Base-by-base conservation (phyloP, 92 coral and sea anemone genomes). In the Palythoa grandiflora region DNA sequence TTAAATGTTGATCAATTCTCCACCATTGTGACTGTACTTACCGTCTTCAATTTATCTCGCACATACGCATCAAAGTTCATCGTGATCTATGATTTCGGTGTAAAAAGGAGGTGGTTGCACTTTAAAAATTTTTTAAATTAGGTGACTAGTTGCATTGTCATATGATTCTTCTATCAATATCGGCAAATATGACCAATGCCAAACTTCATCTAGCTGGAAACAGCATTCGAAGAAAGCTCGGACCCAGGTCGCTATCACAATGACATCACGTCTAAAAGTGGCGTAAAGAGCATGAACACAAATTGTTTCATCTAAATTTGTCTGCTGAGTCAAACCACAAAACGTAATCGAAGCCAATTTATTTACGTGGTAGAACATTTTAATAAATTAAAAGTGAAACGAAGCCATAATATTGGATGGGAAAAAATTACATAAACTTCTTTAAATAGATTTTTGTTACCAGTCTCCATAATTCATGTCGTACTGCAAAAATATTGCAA, bases 31-130 rank as follows among this genome's bases (percentile, higher is more conserved):
- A 17, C 17, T 5, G 3, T 2, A 50, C 94, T 74, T 65, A 91
- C 94, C 94, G 63, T 76, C 73, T 90, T 86, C 9, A 91, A 75
- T 75, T 91, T 91, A 70, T 91, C 93, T 63, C 88, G 80, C 53
- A 91, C 89, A 75, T 38, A 88, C 10, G 74, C 83, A 20, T 88
- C 94, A 88, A 80, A 91, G 74, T 68, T 91, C 94, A 91, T 91
- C 70, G 71, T 76, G 75, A 47, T 38, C 66, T 19, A 14, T 81
- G 48, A 60, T 66, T 13, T 68, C 21, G 13, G 60, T 66, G 20
- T 68, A 44, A 44, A 47, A 53, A 13, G 39, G n/a, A 13, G 75
- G 47, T 47, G 19, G 5, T 47, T 50, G 17, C 17, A 20, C 65
- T 68, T 81, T 66, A 13, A 66, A 66, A 1, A 65, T 13, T 51